Conservation (phyloP, 2,797 vertebrate genomes). For the Periparus ater region DNA sequence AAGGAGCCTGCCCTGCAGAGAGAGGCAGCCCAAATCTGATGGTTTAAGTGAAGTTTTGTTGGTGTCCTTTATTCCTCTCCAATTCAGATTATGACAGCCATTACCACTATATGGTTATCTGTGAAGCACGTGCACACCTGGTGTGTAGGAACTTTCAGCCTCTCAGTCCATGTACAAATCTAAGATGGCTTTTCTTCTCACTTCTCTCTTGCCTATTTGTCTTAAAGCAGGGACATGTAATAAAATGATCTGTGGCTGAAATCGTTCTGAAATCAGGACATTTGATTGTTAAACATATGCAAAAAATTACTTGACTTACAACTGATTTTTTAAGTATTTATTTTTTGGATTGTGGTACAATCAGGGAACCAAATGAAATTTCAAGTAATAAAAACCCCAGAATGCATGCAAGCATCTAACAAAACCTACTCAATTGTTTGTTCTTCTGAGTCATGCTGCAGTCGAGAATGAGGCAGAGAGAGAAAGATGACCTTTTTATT, state of each 20-base stretch:
- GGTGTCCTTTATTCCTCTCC: neutral
- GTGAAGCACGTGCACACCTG: neutral
- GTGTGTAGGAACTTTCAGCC: neutral
- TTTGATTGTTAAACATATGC: neutral
- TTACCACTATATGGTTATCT: neutral
- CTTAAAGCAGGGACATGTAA: neutral
- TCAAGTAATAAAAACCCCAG: slow-evolving; percentile 47
- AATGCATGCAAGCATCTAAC: slow-evolving; percentile 43
- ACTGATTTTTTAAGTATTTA: neutral
- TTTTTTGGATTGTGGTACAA: neutral
- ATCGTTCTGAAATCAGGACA: neutral
- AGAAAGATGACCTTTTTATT: slow-evolving; percentile 67
- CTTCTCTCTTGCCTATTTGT: neutral
- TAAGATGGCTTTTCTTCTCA: neutral
- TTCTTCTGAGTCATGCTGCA: slow-evolving; percentile 74
- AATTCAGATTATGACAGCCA: neutral
- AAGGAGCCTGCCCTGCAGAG: neutral
- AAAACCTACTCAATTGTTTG: slow-evolving; percentile 64
- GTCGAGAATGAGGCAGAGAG: slow-evolving; percentile 53
- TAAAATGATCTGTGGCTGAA: neutral
- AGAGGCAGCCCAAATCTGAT: neutral
- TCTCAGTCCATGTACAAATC: neutral
- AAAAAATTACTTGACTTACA: slow-evolving; percentile 1
- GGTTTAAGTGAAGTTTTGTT: neutral
- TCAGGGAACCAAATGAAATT: neutral